Evolutionary conservation across 2,888 invertebrate genomes (phyloP).

Genomic region (Patella ulyssiponensis): DNA sequence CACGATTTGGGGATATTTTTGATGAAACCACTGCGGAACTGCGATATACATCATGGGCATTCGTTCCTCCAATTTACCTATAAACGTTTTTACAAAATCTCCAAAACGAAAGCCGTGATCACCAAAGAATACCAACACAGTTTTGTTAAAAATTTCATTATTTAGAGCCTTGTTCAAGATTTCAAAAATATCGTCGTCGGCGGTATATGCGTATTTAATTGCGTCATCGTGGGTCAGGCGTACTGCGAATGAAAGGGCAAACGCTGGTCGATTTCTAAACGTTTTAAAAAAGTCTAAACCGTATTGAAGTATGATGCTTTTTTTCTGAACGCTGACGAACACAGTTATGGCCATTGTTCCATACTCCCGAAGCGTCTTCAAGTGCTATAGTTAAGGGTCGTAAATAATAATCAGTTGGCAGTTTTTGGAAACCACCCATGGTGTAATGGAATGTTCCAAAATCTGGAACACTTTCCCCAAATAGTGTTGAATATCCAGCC

Average conservation of each 20-base stretch:
- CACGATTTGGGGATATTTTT: constrained; percentile 78
- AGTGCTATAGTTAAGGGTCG: constrained; percentile 81
- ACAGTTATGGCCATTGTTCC: constrained; percentile 26
- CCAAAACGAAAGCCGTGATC: constrained; percentile 94
- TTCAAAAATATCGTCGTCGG: constrained; percentile 79
- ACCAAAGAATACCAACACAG: constrained; percentile 76
- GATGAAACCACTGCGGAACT: constrained; percentile 82
- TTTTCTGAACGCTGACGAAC: neutral
- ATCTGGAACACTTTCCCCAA: constrained; percentile 85
- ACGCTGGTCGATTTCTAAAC: constrained; percentile 78
- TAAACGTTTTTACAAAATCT: constrained; percentile 85
- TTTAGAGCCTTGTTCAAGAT: constrained; percentile 75
- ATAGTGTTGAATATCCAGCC: constrained; percentile 83
- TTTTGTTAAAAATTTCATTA: constrained; percentile 49
- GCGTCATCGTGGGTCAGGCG: constrained; percentile 89
- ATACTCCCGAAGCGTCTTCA: constrained; percentile 51
- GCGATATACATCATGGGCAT: constrained; percentile 84
- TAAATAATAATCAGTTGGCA: constrained; percentile 88
- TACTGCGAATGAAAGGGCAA: constrained; percentile 88
- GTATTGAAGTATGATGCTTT: neutral
- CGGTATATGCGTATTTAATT: constrained; percentile 76
- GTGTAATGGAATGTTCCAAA: constrained; percentile 86
- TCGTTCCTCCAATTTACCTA: constrained; percentile 84
- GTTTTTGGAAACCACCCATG: constrained; percentile 80
- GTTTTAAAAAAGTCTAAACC: constrained; percentile 75